Evolutionary conservation across 1,140 invertebrate genomes (phyloP).

Genomic region (Hyles vespertilio): DNA sequence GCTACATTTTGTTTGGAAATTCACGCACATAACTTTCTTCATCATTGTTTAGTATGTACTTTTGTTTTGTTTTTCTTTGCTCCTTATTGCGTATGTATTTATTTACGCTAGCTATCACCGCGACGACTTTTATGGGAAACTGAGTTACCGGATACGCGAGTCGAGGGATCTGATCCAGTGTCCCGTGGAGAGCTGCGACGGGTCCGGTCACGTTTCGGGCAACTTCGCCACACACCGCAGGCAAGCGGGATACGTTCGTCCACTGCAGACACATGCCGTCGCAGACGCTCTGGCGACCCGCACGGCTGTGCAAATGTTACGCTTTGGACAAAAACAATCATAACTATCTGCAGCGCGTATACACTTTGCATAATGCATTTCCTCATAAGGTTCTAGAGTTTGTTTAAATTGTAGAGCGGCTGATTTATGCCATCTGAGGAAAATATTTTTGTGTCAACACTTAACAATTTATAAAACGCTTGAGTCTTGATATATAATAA

Average conservation of each 20-base stretch:
- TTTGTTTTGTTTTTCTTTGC: conserved; percentile 22
- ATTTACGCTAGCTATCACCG: conserved; percentile 56
- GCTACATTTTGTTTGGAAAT: conserved; percentile 6
- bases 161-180: conserved; percentile 83
- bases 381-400: too few species aligned
- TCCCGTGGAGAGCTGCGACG: conserved; percentile 93
- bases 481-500: too few species aligned
- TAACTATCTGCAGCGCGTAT: too few species aligned
- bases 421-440: too few species aligned
- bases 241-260: conserved; percentile 66
- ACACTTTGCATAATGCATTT: too few species aligned
- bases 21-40: conserved; percentile 14
- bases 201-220: conserved; percentile 89
- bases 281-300: not conserved
- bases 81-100: conserved; percentile 31
- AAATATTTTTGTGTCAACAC: too few species aligned
- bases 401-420: too few species aligned
- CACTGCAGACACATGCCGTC: conserved; percentile 4
- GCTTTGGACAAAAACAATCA: too few species aligned
- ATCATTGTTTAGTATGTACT: conserved; percentile 23
- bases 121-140: conserved; percentile 81
- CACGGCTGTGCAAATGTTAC: conserved; percentile 9
- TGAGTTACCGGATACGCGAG: conserved; percentile 79
- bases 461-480: too few species aligned
- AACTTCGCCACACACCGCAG: conserved; percentile 89